These are phyloP conservation scores for Chelmon rostratus DNA, from an alignment of 2,797 vertebrate genomes.

Conservation along the genomic window DNA sequence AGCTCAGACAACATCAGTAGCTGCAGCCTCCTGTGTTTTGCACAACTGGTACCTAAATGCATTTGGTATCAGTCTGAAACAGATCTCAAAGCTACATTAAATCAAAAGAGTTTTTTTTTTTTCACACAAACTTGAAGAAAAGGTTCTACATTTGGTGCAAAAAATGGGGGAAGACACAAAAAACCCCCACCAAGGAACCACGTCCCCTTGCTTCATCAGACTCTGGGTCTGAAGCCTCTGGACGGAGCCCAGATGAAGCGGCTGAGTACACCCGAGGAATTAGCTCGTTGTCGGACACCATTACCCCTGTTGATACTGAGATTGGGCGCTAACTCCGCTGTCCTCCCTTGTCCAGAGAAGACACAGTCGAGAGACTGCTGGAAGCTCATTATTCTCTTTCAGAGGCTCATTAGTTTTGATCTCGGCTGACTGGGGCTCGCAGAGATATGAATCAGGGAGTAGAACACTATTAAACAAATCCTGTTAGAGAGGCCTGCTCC, in stretches of 20 bases:
- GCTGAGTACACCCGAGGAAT: constrained; percentile 64
- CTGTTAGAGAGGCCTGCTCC: constrained; percentile 55
- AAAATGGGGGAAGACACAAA: background rate
- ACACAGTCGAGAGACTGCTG: constrained; percentile 43
- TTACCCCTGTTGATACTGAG: constrained; percentile 64
- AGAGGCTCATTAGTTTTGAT: constrained; percentile 69
- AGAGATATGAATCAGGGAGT: constrained; percentile 70
- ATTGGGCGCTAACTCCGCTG: constrained; percentile 22
- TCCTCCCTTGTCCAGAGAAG: constrained; percentile 41
- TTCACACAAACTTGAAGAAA: background rate
- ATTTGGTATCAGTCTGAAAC: background rate
- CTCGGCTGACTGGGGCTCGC: constrained; percentile 58
- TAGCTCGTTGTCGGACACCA: constrained; percentile 65
- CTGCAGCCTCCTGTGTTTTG: background rate
- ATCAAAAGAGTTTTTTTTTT: too few relatives aligned
- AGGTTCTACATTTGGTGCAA: background rate
- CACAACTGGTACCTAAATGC: background rate
- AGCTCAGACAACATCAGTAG: background rate
- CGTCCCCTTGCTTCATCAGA: background rate
- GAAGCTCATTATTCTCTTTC: constrained; percentile 64
- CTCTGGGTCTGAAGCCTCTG: constrained; percentile 40
- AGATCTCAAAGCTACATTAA: background rate
- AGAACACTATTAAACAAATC: constrained; percentile 63
- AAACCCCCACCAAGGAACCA: background rate
- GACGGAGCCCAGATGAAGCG: constrained; percentile 45